A percentile compares a stretch with the other conserved stretches of the same genome.
These are phyloP conservation scores for Poecile montanus DNA, from an alignment of 2,797 vertebrate species.

Conservation along the genomic window DNA sequence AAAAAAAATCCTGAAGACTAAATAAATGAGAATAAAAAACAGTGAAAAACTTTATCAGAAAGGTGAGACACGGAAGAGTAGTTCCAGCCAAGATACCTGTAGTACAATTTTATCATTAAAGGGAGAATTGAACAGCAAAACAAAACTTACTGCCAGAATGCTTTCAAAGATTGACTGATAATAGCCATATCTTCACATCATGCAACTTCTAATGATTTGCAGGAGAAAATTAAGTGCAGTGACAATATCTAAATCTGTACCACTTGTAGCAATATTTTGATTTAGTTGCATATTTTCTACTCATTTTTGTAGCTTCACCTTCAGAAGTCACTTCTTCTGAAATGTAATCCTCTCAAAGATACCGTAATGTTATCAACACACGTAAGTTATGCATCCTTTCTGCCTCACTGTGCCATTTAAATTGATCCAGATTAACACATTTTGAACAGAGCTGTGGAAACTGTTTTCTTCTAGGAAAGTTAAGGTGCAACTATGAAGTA, in stretches of 20 bases:
- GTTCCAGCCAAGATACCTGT: background rate
- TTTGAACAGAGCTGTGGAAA: background rate
- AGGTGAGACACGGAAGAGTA: background rate
- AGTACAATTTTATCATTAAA: background rate
- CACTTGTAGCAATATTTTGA: background rate
- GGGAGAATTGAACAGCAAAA: background rate
- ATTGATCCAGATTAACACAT: background rate
- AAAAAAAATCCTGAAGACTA: background rate
- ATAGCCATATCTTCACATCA: background rate
- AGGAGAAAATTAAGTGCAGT: background rate
- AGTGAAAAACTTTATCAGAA: background rate
- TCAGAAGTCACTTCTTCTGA: background rate
- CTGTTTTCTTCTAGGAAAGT: background rate
- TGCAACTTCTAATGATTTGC: background rate
- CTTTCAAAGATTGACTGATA: background rate
- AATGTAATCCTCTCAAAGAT: background rate
- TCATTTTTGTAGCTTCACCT: background rate
- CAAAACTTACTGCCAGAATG: background rate
- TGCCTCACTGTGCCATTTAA: background rate
- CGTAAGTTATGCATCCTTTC: background rate
- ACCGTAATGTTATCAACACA: background rate
- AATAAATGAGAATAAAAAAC: background rate
- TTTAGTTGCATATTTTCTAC: background rate
- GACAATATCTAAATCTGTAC: background rate
- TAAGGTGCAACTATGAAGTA: background rate